Evolutionary conservation across 2,113 vertebrate species (phyloP).

Genomic region (Oenanthe oenanthe): DNA sequence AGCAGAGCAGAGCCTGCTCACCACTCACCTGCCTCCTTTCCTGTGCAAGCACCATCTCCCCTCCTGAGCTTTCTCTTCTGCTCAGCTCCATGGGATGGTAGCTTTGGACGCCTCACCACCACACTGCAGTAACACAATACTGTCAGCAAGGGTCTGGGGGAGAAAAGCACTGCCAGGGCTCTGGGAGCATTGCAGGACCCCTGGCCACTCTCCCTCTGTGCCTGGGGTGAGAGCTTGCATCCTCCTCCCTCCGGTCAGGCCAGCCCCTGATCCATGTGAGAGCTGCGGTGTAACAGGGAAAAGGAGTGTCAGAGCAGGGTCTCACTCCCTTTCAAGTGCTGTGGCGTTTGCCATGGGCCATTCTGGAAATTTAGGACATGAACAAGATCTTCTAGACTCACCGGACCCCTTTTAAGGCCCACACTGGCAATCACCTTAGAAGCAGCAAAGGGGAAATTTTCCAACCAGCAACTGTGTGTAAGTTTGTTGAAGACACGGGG

Average conservation of each 20-base stretch:
- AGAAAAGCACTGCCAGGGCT: neutral
- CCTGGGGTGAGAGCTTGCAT: accelerated
- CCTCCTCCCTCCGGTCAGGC: neutral
- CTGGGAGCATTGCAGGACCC: neutral
- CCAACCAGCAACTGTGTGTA: accelerated
- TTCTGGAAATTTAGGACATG: neutral
- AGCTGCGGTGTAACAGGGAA: neutral
- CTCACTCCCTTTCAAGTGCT: neutral
- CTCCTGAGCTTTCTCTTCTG: neutral
- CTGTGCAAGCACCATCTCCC: neutral
- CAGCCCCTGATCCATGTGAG: accelerated
- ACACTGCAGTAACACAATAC: accelerated
- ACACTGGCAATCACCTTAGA: neutral
- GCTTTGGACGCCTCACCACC: neutral
- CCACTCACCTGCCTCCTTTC: accelerated
- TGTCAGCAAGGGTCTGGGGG: neutral
- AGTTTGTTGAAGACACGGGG: accelerated
- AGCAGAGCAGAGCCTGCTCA: neutral
- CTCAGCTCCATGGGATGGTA: neutral
- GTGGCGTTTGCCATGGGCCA: neutral
- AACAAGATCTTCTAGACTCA: neutral
- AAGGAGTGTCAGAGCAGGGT: neutral
- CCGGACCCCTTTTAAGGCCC: neutral
- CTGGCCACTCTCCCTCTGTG: accelerated
- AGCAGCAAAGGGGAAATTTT: neutral